phyloP scores from a whole-genome alignment of 2,113 vertebrate genomes.

The Merops nubicus region DNA sequence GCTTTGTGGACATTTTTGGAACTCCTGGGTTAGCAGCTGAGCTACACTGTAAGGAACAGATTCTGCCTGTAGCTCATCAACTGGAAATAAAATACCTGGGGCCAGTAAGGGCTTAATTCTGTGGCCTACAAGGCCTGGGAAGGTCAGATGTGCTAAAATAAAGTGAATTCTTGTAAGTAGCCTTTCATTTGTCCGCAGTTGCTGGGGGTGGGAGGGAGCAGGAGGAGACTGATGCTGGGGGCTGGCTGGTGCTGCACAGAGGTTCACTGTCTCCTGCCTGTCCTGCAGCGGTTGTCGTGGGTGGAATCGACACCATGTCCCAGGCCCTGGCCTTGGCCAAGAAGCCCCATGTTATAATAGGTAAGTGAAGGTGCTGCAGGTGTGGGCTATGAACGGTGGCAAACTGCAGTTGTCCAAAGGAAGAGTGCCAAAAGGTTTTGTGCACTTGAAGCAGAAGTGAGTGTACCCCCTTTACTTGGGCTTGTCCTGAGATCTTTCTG shows the following conservation, averaged over 20 bases:
- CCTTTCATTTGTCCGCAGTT: background rate
- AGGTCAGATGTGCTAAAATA: background rate
- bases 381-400: background rate
- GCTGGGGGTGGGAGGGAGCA: background rate
- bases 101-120: background rate
- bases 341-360: constrained; percentile 95
- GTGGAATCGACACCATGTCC: constrained; percentile 97
- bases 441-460: background rate
- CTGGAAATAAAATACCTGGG: background rate
- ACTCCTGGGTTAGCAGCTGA: background rate
- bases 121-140: background rate
- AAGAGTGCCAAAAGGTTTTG: background rate
- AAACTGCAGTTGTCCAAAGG: background rate
- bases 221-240: background rate
- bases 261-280: background rate
- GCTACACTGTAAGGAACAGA: background rate
- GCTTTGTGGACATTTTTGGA: background rate
- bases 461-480: background rate
- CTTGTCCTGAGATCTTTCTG: background rate
- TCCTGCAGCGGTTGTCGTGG: constrained; percentile 90
- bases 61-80: background rate
- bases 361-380: constrained; percentile 73
- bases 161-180: background rate
- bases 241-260: background rate
- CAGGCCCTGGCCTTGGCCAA: constrained; percentile 95